Base-by-base conservation (phyloP, 2,797 vertebrate species). In the Sebastes cheni region DNA sequence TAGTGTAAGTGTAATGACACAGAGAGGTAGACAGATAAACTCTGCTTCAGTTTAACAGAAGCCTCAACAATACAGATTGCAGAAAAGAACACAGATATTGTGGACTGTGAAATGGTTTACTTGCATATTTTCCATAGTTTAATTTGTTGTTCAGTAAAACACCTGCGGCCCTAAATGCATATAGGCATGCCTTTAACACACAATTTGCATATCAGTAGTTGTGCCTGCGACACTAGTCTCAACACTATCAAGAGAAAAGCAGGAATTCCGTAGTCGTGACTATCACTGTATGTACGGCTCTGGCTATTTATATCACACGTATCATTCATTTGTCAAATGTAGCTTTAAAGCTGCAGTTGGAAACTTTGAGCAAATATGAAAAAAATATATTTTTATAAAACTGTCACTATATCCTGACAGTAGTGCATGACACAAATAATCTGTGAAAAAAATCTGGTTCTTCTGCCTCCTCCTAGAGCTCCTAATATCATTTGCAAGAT, bases 1-100 rank as follows among this genome's bases (percentile, higher is more conserved):
- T 77, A 64, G 65, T 85, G 67, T 67, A 75, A 80, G 80, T 83
- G 65, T 81, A 85, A 89, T 84, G 86, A 75, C 69, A 88, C 59
- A 50, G 80, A 71, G 72, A 79, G 58, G 72, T 39, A 87, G 52
- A 56, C 30, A 59, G 64, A 81, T 81, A 88, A 84, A 90, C 67
- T 78, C 73, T 39, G 29, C 56, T 77, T 87, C 50, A 61, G 56
- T 85, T 86, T 77, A 67, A 80, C 67, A 64, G 78, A 75, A 84
- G 77, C 52, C 25, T 77, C 16, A 54, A 81, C 75, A 4, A 77
- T 71, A 36, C 70, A 64, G n/a, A 61, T 29, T 5, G 5, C 20
- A 22, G 55, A 66, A 62, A 73, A n/a, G 25, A 18, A 52, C 2
- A 34, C 30, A 78, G 60, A 83, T 36, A 76, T n/a, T 20, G 60